These are phyloP conservation scores for Drosophila pachea DNA, from an alignment of 1,140 invertebrate genomes.

Conservation along the genomic window DNA sequence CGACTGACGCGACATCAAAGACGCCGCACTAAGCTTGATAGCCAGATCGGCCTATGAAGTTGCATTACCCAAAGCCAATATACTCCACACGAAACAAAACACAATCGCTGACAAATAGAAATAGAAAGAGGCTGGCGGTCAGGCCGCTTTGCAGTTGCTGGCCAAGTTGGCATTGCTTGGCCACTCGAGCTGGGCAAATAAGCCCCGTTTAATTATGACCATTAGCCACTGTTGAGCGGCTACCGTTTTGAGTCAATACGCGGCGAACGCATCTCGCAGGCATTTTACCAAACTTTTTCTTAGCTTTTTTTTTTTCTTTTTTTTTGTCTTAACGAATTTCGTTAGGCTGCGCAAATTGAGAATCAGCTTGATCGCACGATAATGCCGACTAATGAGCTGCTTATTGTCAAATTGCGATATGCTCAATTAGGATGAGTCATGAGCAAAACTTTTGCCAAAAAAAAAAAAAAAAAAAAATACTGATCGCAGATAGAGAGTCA, in stretches of 20 bases:
- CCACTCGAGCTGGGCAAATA: constrained; percentile 66
- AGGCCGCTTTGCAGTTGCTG: constrained; percentile 20
- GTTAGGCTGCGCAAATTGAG: constrained; percentile 56
- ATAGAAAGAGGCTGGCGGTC: not conserved
- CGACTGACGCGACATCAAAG: not conserved
- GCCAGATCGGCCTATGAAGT: no score
- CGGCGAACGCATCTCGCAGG: not conserved
- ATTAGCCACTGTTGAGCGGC: constrained; percentile 74
- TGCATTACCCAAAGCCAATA: no score
- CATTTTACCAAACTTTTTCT: not conserved
- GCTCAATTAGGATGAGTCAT: constrained; percentile 33
- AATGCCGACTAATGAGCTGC: constrained; percentile 56
- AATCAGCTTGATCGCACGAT: constrained; percentile 15
- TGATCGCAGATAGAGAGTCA: no score
- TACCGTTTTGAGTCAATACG: constrained; percentile 69
- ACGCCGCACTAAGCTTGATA: not conserved
- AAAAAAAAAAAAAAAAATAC: no score
- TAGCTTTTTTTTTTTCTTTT: constrained; percentile 10
- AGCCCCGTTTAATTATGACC: constrained; percentile 68
- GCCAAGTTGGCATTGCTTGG: constrained; percentile 13
- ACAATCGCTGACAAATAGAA: no score
- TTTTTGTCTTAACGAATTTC: constrained; percentile 42
- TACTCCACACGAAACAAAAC: no score
- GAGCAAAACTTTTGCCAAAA: no score
- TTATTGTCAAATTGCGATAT: constrained; percentile 55